phyloP scores from a whole-genome alignment of 2,888 invertebrate genomes.

The Lasioglossum figueresi region DNA sequence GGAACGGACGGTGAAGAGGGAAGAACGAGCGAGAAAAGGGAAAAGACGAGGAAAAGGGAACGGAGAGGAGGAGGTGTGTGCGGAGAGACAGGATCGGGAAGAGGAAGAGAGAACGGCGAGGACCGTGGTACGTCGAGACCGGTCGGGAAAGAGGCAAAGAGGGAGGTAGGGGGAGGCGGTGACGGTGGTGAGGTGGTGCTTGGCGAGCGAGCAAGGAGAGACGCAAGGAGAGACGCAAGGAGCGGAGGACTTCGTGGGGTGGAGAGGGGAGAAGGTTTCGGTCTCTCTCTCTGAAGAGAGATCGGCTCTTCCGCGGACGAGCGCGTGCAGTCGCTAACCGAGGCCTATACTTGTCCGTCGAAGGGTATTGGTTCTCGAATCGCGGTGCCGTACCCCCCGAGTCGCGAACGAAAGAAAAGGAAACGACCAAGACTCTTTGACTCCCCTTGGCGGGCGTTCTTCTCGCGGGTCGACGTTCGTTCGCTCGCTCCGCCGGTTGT shows the following conservation, averaged over 20 bases:
- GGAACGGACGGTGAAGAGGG: slow-evolving; percentile 16
- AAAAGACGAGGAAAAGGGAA: slow-evolving; percentile 17
- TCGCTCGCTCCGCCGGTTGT: slow-evolving; percentile 39
- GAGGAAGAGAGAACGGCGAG: slow-evolving; percentile 46
- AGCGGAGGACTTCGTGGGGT: slow-evolving; percentile 39
- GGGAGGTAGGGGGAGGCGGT: slow-evolving; percentile 30
- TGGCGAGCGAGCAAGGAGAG: slow-evolving; percentile 15
- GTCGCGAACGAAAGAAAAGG: slow-evolving; percentile 50
- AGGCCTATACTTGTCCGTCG: slow-evolving; percentile 81
- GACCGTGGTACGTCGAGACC: slow-evolving; percentile 44
- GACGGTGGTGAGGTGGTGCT: slow-evolving; percentile 60
- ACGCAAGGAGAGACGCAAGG: slow-evolving; percentile 34
- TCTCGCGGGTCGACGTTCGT: slow-evolving; percentile 55
- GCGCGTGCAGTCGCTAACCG: slow-evolving; percentile 82
- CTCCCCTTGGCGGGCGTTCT: slow-evolving; percentile 58
- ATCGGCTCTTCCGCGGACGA: slow-evolving; percentile 78
- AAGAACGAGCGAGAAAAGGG: slow-evolving; percentile 52
- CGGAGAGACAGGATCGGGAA: slow-evolving; percentile 21
- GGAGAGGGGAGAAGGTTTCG: slow-evolving; percentile 67
- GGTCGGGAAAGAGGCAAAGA: slow-evolving; percentile 15
- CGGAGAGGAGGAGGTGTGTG: slow-evolving; percentile 54
- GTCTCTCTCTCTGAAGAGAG: slow-evolving; percentile 74
- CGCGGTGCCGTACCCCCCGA: slow-evolving; percentile 66
- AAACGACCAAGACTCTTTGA: slow-evolving; percentile 44
- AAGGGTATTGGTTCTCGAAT: slow-evolving; percentile 77